Base-by-base conservation (phyloP, 2,888 invertebrate genomes). In the Neoitamus cyanurus region DNA sequence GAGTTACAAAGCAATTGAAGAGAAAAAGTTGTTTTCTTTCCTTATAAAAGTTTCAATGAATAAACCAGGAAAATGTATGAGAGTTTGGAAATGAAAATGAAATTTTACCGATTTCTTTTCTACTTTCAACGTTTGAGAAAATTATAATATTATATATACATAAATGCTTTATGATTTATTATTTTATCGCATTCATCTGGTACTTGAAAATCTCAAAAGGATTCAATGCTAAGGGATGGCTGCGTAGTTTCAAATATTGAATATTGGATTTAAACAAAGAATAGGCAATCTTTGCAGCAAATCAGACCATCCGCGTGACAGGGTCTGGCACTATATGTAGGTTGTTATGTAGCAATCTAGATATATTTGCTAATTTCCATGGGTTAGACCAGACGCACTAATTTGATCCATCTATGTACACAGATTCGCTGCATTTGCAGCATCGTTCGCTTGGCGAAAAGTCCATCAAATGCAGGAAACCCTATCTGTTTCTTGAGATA, bases 11-110 rank as follows among this genome's bases (percentile, higher is more conserved):
- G 48, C 15, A 46, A 48, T 48, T 48, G 77, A 78, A 78, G 15
- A 42, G 30, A 48, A 30, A 48, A 46, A 78, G 46, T 78, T 78
- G 77, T 78, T 78, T 78, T 78, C 77, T 48, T 78, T 78, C 77
- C 77, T 78, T 78, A 78, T 78, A 78, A 78, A 78, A 78, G 46
- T 78, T 78, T 78, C 31, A 78, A 78, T 78, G 30, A 46, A 48
- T 46, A 78, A 78, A 78, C 46, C 15, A 46, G 31, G 15, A 20
- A 46, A 78, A 78, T 78, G n/a, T n/a, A 42, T 42, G n/a, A 42
- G 15, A 42, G n/a, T n/a, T 42, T n/a, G n/a, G n/a, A 2, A 42
- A 42, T 15, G 5, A 6, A n/a, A 15, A 42, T 13, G 42, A 42
- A 42, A n/a, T 42, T 42, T 42, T 42, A 42, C n/a, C 42, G 42